Conservation (phyloP, 2,888 invertebrate species). For the Pseudococcus viburni region DNA sequence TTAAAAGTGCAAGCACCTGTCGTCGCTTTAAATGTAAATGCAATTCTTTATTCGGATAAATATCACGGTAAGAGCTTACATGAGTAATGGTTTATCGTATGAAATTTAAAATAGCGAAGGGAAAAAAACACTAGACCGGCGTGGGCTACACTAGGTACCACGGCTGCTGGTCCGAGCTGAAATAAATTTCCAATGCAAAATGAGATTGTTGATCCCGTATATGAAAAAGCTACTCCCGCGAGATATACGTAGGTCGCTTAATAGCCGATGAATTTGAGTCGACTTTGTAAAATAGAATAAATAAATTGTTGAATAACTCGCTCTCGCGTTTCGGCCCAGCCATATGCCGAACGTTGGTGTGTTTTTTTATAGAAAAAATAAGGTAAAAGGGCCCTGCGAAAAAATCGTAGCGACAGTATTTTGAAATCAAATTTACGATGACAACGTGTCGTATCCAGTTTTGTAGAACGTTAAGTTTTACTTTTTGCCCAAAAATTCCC, state of each 20-base stretch:
- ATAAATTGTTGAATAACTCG: conserved; percentile 42
- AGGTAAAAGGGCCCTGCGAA: neutral
- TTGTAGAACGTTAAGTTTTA: neutral
- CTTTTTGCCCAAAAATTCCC: conserved; percentile 20
- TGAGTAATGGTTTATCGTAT: neutral
- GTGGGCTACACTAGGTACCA: neutral
- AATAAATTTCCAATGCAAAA: conserved; percentile 44
- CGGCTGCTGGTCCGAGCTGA: neutral
- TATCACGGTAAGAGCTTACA: neutral
- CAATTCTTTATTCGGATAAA: conserved; percentile 16
- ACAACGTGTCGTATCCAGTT: conserved; percentile 24
- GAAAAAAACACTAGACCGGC: neutral
- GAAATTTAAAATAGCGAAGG: neutral
- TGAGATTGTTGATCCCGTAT: conserved; percentile 22
- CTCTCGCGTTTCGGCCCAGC: neutral
- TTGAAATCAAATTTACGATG: conserved; percentile 35
- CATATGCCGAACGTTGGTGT: neutral
- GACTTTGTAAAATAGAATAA: conserved; percentile 52
- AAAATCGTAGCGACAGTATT: conserved; percentile 25
- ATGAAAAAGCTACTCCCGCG: conserved; percentile 2
- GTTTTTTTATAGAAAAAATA: neutral
- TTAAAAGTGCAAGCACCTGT: conserved; percentile 15
- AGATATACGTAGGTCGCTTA: conserved; percentile 23
- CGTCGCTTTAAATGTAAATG: conserved; percentile 12
- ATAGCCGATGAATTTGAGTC: conserved; percentile 52